Evolutionary conservation across 2,888 invertebrate genomes (phyloP), one percentile per base, ranked within the genome.

Genomic region (Noctua fimbriata): DNA sequence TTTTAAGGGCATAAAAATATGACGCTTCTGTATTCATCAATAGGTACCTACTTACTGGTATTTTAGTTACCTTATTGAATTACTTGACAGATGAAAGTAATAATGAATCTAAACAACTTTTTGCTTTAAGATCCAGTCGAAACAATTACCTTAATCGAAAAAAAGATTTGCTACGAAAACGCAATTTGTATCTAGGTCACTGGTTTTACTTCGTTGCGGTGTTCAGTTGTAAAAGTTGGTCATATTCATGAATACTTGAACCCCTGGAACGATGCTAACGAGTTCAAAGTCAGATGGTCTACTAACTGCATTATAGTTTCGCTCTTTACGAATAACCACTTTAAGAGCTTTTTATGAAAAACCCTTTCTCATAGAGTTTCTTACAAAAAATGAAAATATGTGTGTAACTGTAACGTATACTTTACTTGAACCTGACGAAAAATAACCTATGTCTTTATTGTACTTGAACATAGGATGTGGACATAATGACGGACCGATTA

Each of bases 401-500:
- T 44, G 44, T 44, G 44, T 41, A 41, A 41, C 36, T 41, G 41
- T 41, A 41, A 28, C 16, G 1, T 41, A 7, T 41, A 63, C 6
- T 28, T 28, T 21, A 73, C 28, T 49, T 6, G 36, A 41, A n/a
- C 4, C 5, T 14, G 7, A 21, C 18, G 21, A n/a, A 44, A 18
- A 24, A 24, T 18, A 24, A 36, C 47, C 3, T 49, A 60, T 10
- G 3, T 24, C 0, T 66, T 32, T 70, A 41, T 32, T 70, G 58
- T 60, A 36, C 9, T 78, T 76, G 69, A 86, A 87, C 84, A 82
- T 90, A 98, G 98, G 98, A 98, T 87, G 99, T 99, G 0, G 98
- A 98, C 92, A 94, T 97, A 44, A 98, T 98, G 97, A 98, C 99
- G 0, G 97, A 97, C 28, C 96, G 97, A 66, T 98, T 98, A 91